These are phyloP conservation scores for Epicampocera succincta DNA, from an alignment of 2,888 invertebrate species.

Conservation along the genomic window DNA sequence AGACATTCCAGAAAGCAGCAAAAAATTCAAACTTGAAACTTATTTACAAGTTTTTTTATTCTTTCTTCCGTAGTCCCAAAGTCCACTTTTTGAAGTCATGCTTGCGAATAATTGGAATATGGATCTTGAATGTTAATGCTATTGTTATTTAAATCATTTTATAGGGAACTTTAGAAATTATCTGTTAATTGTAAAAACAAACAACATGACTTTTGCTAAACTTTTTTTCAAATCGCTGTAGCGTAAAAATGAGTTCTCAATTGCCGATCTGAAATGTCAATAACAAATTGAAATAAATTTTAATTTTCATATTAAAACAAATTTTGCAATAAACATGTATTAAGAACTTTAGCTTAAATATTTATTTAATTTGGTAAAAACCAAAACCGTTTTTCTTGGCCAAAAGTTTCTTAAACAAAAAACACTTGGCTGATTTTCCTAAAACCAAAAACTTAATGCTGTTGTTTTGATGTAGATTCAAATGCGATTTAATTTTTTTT, in stretches of 20 bases:
- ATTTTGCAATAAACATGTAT: constrained; percentile 60
- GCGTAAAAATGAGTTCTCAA: background rate
- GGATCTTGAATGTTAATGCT: too few species aligned
- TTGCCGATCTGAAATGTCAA: background rate
- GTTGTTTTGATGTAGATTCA: constrained; percentile 10
- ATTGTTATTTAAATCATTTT: too few species aligned
- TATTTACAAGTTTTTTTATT: too few species aligned
- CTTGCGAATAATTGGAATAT: too few species aligned
- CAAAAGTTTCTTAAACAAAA: background rate
- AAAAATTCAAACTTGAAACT: too few species aligned
- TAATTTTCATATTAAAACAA: constrained; percentile 41
- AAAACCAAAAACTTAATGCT: constrained; percentile 55
- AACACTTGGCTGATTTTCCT: constrained; percentile 43
- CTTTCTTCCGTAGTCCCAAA: too few species aligned
- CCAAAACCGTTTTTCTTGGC: background rate
- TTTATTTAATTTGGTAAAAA: constrained; percentile 18
- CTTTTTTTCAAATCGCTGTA: too few species aligned
- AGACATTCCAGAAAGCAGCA: too few species aligned
- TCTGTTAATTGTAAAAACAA: too few species aligned
- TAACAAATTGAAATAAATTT: constrained; percentile 20
- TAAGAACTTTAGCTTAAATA: constrained; percentile 47
- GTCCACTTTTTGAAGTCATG: too few species aligned
- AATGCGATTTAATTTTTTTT: constrained; percentile 23
- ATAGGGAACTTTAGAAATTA: too few species aligned
- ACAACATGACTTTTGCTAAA: too few species aligned